Conservation (phyloP, 2,113 vertebrate species). For the Otocyon megalotis region DNA sequence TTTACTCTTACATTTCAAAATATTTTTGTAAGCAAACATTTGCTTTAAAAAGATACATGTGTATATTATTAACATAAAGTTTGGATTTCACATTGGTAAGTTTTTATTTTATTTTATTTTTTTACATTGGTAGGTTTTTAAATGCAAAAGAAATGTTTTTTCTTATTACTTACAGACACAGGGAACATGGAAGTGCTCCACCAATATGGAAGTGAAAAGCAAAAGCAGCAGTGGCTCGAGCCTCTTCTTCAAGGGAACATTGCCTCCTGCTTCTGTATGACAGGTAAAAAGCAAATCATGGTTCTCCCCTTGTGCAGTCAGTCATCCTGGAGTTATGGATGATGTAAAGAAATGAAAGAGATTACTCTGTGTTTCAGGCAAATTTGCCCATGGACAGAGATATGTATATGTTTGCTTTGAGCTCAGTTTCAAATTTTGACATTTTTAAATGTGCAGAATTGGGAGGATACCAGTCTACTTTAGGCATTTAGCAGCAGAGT, state of each 20-base stretch:
- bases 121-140: not conserved
- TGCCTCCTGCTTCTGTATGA: conserved; percentile 97
- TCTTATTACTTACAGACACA: conserved; percentile 88
- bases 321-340: not conserved
- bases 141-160: not conserved
- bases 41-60: not conserved
- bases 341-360: not conserved
- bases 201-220: conserved; percentile 94
- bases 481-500: not conserved
- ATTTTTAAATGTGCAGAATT: not conserved
- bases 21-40: conserved; percentile 33
- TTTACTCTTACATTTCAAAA: not conserved
- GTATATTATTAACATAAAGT: not conserved
- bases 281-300: conserved; percentile 87
- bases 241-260: conserved; percentile 94
- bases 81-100: not conserved
- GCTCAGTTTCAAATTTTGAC: not conserved
- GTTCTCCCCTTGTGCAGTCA: not conserved
- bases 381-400: not conserved
- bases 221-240: conserved; percentile 95
- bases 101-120: no score
- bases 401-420: not conserved
- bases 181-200: conserved; percentile 98
- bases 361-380: not conserved
- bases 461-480: not conserved